Percentiles rank a stretch among this genome's conserved stretches.
phyloP scores from a whole-genome alignment of 2,888 invertebrate genomes.

The Eupithecia exiguata region DNA sequence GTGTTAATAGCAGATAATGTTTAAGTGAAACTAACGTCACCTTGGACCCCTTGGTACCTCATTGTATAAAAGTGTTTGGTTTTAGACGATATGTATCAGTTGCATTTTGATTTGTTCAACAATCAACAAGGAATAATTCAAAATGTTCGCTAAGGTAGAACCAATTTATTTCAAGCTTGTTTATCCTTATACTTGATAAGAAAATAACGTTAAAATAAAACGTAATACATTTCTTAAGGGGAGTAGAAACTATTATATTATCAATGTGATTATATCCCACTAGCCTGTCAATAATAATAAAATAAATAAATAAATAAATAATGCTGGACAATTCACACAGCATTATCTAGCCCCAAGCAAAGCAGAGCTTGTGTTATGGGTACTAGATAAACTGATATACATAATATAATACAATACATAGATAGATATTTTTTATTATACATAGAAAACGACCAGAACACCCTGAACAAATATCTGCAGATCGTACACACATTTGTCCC shows the following conservation, averaged over 20 bases:
- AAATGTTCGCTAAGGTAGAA: conserved; percentile 45
- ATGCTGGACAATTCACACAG: no score
- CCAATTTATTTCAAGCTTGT: neutral
- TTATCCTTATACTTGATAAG: neutral
- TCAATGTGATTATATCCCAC: no score
- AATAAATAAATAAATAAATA: no score
- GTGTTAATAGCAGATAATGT: conserved; percentile 41
- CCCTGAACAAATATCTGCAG: no score
- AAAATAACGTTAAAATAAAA: neutral
- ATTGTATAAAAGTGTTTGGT: conserved; percentile 49
- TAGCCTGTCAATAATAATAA: no score
- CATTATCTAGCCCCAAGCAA: no score
- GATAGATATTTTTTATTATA: no score
- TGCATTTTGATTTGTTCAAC: conserved; percentile 32
- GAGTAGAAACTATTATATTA: neutral
- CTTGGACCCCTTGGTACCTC: conserved; percentile 43
- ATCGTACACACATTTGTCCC: no score
- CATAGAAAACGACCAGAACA: no score
- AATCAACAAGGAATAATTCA: conserved; percentile 20
- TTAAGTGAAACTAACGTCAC: conserved; percentile 46
- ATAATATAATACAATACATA: no score
- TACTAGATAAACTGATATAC: no score
- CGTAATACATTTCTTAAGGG: neutral
- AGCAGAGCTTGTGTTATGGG: no score
- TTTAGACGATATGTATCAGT: conserved; percentile 47